Percentiles rank a stretch among this genome's conserved stretches.
Conservation (phyloP, 2,797 vertebrate genomes). For the Silurus aristotelis region DNA sequence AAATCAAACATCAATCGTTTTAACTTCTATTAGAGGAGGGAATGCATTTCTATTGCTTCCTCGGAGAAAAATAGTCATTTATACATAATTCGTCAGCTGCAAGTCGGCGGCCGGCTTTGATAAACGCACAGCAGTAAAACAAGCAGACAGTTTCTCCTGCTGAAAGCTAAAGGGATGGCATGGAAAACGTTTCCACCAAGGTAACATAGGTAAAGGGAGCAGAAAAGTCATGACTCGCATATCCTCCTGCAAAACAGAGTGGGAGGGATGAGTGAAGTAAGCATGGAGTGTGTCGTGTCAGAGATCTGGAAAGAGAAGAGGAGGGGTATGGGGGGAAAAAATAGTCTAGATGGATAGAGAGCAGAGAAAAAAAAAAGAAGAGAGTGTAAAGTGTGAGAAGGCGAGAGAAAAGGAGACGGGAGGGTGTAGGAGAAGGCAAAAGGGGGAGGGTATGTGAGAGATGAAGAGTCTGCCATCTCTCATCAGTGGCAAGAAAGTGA, state of each 20-base stretch:
- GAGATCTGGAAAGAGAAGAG: constrained; percentile 22
- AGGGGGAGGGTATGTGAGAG: constrained; percentile 5
- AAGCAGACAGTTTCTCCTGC: not conserved
- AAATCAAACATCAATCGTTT: constrained; percentile 11
- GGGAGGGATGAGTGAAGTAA: constrained; percentile 19
- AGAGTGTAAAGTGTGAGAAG: constrained; percentile 4
- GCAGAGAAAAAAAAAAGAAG: not conserved
- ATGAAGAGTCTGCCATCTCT: constrained; percentile 34
- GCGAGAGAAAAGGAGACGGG: constrained; percentile 17
- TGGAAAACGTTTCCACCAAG: constrained; percentile 17
- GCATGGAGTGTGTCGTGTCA: constrained; percentile 22
- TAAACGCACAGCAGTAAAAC: not conserved
- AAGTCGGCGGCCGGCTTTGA: not conserved
- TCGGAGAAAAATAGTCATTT: not conserved
- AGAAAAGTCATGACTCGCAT: constrained; percentile 36
- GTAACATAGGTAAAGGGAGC: constrained; percentile 34
- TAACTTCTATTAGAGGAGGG: not conserved
- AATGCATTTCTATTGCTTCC: not conserved
- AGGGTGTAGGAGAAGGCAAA: not conserved
- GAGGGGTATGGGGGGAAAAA: constrained; percentile 1
- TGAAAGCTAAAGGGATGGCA: constrained; percentile 7
- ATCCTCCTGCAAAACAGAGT: constrained; percentile 40
- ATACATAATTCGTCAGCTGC: constrained; percentile 4
- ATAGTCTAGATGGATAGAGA: constrained; percentile 28
- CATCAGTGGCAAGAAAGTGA: constrained; percentile 24